These are phyloP conservation scores for Synergus gifuensis DNA, from an alignment of 2,888 invertebrate species.

Conservation along the genomic window DNA sequence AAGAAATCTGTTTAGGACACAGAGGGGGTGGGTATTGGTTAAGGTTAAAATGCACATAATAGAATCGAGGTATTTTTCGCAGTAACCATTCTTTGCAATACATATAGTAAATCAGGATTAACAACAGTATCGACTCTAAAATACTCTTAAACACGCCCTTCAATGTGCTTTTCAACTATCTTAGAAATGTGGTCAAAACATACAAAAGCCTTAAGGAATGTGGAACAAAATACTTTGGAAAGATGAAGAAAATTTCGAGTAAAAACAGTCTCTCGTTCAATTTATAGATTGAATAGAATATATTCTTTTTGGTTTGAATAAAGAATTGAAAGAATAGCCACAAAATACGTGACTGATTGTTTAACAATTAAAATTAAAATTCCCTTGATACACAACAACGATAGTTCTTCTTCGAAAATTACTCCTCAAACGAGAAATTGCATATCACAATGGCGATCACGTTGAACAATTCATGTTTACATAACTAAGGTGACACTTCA, in stretches of 20 bases:
- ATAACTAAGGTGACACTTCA: conserved; percentile 67
- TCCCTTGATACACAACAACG: conserved; percentile 19
- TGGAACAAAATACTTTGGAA: not conserved
- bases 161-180: not conserved
- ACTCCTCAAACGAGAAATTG: conserved; percentile 23
- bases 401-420: conserved; percentile 34
- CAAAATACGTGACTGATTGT: conserved; percentile 12
- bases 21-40: conserved; percentile 15
- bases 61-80: conserved; percentile 27
- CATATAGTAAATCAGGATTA: not conserved
- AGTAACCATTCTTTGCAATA: conserved; percentile 20
- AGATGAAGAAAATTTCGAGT: not conserved
- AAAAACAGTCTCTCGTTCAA: not conserved
- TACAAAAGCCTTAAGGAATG: not conserved
- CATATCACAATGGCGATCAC: conserved; percentile 67
- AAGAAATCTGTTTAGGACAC: conserved; percentile 28
- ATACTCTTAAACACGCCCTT: conserved; percentile 3
- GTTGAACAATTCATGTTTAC: conserved; percentile 72
- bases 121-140: conserved; percentile 11
- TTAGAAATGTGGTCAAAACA: conserved; percentile 1
- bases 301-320: not conserved
- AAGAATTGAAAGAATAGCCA: not conserved
- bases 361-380: conserved; percentile 36
- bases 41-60: conserved; percentile 6
- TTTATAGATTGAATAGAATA: not conserved